Conservation (phyloP, 2,888 invertebrate species). For the Gymnocheta viridis region DNA sequence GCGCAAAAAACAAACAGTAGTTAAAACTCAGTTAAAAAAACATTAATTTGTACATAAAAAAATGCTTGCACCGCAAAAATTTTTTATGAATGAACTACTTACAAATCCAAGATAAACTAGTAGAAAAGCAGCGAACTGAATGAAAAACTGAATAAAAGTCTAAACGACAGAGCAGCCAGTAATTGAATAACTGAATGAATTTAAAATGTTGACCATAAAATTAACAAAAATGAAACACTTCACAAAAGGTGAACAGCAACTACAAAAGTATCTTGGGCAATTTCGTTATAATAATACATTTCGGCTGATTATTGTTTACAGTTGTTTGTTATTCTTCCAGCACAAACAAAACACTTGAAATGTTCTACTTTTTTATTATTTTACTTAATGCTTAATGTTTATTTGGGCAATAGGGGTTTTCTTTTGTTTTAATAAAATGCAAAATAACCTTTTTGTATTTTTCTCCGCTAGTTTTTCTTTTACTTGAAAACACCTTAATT, state of each 20-base stretch:
- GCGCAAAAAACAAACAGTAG: neutral
- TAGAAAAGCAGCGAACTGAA: neutral
- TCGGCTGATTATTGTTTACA: constrained; percentile 45
- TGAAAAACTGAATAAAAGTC: neutral
- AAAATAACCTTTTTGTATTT: constrained; percentile 3
- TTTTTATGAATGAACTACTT: constrained; percentile 39
- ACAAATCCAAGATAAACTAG: neutral
- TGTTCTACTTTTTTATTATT: constrained; percentile 10
- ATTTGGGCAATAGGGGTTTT: constrained; percentile 4
- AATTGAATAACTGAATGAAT: constrained; percentile 52
- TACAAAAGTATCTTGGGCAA: constrained; percentile 5
- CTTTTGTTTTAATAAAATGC: neutral
- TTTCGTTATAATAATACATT: constrained; percentile 57
- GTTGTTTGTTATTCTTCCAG: constrained; percentile 16
- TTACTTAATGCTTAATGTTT: constrained; percentile 10
- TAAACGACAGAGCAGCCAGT: neutral
- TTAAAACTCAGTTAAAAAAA: neutral
- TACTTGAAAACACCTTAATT: constrained; percentile 8
- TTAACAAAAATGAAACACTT: constrained; percentile 39
- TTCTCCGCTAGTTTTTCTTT: constrained; percentile 7
- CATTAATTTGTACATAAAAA: neutral
- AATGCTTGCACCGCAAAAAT: constrained; percentile 20
- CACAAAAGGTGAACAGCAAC: constrained; percentile 19
- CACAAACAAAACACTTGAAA: constrained; percentile 14
- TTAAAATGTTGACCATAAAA: constrained; percentile 63